A percentile compares a stretch with the other conserved stretches of the same genome.
phyloP scores from a whole-genome alignment of 1,140 invertebrate species.

The Linepithema humile region DNA sequence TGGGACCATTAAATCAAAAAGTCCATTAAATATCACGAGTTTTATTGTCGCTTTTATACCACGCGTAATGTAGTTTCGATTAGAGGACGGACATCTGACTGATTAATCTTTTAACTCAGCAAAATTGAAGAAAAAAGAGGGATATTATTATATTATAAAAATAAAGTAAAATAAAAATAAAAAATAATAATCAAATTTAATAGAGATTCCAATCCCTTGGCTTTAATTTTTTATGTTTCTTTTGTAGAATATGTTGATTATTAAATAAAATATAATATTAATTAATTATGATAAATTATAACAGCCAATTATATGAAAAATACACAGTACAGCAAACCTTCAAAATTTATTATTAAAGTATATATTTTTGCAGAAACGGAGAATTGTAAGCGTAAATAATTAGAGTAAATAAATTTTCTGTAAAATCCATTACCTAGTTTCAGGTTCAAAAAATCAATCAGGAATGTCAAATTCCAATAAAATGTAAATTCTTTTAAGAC shows the following conservation, averaged over 20 bases:
- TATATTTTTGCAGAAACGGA: too few species aligned
- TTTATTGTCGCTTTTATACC: conserved; percentile 43
- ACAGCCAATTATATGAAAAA: background rate
- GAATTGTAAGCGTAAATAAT: too few species aligned
- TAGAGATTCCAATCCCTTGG: too few species aligned
- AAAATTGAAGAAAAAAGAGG: background rate
- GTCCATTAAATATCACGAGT: conserved; percentile 27
- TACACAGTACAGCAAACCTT: too few species aligned
- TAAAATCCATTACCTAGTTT: background rate
- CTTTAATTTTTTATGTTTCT: too few species aligned
- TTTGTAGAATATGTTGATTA: too few species aligned
- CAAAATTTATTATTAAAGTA: too few species aligned
- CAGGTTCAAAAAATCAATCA: background rate
- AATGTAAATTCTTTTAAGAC: conserved; percentile 8
- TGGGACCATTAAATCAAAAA: conserved; percentile 51
- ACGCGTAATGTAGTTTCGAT: background rate
- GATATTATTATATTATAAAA: background rate
- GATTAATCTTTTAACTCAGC: background rate
- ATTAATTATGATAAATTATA: too few species aligned
- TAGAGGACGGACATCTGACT: background rate
- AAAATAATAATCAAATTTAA: too few species aligned
- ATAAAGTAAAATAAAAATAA: background rate
- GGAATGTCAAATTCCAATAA: conserved; percentile 27
- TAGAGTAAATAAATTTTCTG: too few species aligned
- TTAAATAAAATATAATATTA: too few species aligned